These are phyloP conservation scores for Pentalonia nigronervosa DNA, from an alignment of 1,140 invertebrate species.

Conservation along the genomic window DNA sequence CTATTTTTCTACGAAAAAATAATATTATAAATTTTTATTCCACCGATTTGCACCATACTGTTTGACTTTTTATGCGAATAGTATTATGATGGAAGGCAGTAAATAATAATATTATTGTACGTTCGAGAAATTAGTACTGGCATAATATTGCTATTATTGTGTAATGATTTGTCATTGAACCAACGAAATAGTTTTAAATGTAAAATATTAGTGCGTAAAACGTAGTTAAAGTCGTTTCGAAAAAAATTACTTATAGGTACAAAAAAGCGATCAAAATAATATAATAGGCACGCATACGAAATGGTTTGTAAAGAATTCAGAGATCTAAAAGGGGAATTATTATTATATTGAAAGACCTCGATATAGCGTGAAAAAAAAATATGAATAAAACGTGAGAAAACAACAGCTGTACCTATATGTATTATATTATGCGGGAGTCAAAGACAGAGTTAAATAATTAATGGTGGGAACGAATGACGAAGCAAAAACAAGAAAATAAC, in stretches of 20 bases:
- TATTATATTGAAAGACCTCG: not conserved
- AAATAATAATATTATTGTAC: not conserved
- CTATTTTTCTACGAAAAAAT: not conserved
- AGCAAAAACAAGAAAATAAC: not conserved
- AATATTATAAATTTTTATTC: not conserved
- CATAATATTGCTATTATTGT: not conserved
- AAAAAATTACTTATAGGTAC: not conserved
- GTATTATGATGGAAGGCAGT: not conserved
- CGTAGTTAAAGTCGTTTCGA: not conserved
- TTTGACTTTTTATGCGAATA: not conserved
- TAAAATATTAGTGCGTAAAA: not conserved
- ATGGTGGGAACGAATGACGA: not conserved
- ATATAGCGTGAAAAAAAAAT: not conserved
- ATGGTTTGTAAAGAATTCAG: not conserved
- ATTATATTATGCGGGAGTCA: not conserved
- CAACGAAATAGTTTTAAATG: not conserved
- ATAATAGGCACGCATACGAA: not conserved
- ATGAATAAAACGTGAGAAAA: not conserved
- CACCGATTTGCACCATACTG: not conserved
- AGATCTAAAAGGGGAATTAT: not conserved
- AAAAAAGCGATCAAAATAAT: not conserved
- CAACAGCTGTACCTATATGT: not conserved
- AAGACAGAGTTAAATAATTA: not conserved
- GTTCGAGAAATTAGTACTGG: not conserved
- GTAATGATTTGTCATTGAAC: conserved; percentile 1